phyloP scores from a whole-genome alignment of 2,113 vertebrate species.

The Perca schrenkii region DNA sequence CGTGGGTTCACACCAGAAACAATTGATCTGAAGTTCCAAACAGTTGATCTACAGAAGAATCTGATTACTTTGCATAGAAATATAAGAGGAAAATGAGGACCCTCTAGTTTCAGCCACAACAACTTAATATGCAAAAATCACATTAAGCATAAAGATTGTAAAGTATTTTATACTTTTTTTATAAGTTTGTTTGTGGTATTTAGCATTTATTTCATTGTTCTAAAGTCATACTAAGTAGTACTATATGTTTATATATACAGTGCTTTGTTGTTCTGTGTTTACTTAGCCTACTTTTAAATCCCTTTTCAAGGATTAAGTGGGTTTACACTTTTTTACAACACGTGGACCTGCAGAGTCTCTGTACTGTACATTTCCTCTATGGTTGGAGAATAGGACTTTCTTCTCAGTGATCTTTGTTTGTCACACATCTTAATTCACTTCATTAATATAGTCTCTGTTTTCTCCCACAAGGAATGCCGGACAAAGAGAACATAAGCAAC shows the following conservation, averaged over 20 bases:
- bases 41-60: neutral
- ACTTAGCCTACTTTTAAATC: too few relatives aligned
- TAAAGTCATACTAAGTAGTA: neutral
- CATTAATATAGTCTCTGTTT: constrained; percentile 1
- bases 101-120: neutral
- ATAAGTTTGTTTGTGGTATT: neutral
- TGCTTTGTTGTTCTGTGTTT: neutral
- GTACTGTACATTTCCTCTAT: neutral
- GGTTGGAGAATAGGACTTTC: neutral
- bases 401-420: neutral
- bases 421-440: neutral
- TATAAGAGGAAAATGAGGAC: neutral
- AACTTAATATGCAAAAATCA: neutral
- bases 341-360: neutral
- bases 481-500: constrained; percentile 93
- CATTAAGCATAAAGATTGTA: neutral
- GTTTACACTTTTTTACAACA: neutral
- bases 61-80: neutral
- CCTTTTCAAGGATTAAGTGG: too few relatives aligned
- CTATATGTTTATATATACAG: neutral
- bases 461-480: constrained; percentile 89
- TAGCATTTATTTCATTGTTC: neutral
- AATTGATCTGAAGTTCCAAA: neutral
- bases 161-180: neutral
- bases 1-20: too few relatives aligned